These are phyloP conservation scores for Zele albiditarsus DNA, from an alignment of 2,888 invertebrate genomes.

Conservation along the genomic window DNA sequence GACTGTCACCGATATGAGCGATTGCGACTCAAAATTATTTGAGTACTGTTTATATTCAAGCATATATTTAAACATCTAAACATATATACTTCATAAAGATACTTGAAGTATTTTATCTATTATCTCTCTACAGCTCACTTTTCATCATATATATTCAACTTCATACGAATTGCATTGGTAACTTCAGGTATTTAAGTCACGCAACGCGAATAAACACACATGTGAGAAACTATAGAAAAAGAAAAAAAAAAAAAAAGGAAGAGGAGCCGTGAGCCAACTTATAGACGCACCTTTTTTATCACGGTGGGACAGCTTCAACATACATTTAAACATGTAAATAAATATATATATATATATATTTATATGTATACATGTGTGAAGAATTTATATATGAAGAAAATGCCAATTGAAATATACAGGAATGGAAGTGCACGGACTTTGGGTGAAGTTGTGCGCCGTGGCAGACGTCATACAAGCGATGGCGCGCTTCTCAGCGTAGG, in stretches of 20 bases:
- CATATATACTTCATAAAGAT: neutral
- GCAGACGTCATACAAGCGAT: conserved; percentile 41
- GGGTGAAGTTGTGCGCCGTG: conserved; percentile 40
- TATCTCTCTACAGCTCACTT: neutral
- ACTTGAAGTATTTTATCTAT: neutral
- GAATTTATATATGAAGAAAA: conserved; percentile 28
- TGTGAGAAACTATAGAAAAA: neutral
- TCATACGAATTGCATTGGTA: neutral
- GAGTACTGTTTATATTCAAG: neutral
- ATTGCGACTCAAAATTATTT: conserved; percentile 26
- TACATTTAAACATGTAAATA: neutral
- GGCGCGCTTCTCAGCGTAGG: conserved; percentile 43
- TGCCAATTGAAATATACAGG: conserved; percentile 39
- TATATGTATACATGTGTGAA: conserved; percentile 10
- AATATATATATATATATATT: conserved; percentile 1
- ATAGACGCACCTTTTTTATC: conserved; percentile 21
- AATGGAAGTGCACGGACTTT: conserved; percentile 45
- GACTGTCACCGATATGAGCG: conserved; percentile 40
- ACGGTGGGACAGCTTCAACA: neutral
- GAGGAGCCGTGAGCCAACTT: conserved; percentile 5
- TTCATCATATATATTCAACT: neutral
- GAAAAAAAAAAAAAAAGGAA: neutral
- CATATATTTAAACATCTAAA: neutral
- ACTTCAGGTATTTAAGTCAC: conserved; percentile 37
- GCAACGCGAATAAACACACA: conserved; percentile 28